Evolutionary conservation across 2,888 invertebrate genomes (phyloP).

Genomic region (Eupithecia dodoneata): DNA sequence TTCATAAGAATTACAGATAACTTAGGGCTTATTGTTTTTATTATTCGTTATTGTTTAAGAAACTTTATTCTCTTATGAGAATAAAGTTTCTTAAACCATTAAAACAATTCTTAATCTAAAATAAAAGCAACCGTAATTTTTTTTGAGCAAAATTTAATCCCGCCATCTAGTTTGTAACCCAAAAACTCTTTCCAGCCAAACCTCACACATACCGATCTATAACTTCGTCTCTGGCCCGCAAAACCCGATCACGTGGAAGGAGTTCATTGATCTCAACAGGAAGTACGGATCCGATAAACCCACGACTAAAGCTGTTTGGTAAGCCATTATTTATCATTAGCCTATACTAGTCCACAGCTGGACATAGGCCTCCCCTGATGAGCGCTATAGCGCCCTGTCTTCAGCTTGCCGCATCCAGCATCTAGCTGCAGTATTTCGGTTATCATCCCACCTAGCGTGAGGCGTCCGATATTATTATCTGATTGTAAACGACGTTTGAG

Average conservation of each 20-base stretch:
- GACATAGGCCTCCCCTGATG: background rate
- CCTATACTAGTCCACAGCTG: background rate
- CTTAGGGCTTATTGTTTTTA: too few species aligned
- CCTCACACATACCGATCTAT: conserved; percentile 87
- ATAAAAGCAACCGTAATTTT: too few species aligned
- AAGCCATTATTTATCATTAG: conserved; percentile 56
- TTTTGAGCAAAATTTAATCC: background rate
- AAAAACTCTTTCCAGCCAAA: conserved; percentile 65
- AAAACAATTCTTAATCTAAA: too few species aligned
- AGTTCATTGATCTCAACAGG: conserved; percentile 85
- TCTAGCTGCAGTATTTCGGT: too few species aligned
- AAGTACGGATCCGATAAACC: conserved; percentile 84
- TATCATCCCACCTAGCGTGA: too few species aligned
- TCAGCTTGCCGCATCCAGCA: too few species aligned
- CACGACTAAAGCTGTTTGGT: conserved; percentile 87
- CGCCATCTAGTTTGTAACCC: conserved; percentile 30
- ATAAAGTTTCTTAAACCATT: too few species aligned
- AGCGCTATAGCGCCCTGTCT: background rate
- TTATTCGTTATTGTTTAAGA: too few species aligned
- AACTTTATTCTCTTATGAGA: too few species aligned
- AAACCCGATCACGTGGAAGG: conserved; percentile 92
- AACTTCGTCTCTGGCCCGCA: conserved; percentile 94
- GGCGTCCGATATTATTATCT: too few species aligned
- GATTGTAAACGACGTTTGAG: too few species aligned
- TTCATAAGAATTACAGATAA: too few species aligned